Conservation (phyloP, 1,140 invertebrate genomes). For the Onthophagus taurus region DNA sequence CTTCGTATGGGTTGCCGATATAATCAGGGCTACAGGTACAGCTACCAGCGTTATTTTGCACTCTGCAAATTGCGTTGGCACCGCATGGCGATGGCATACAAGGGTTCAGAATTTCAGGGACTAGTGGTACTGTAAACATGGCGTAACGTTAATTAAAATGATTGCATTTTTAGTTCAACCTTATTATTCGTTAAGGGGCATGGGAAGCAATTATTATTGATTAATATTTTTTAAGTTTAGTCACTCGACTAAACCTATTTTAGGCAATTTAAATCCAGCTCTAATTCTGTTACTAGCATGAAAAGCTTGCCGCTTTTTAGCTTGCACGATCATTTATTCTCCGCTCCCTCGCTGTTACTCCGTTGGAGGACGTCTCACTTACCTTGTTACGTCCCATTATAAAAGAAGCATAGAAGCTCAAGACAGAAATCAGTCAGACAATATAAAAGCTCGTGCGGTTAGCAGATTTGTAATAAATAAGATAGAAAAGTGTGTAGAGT, state of each 20-base stretch:
- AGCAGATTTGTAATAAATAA: neutral
- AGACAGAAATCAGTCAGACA: slow-evolving; percentile 2
- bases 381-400: slow-evolving; percentile 33
- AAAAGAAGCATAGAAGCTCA: neutral
- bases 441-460: slow-evolving; percentile 1
- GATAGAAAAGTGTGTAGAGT: neutral
- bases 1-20: slow-evolving; percentile 63
- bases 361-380: slow-evolving; percentile 33
- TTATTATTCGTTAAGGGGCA: no score
- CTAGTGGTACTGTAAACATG: slow-evolving; percentile 18
- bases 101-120: slow-evolving; percentile 49
- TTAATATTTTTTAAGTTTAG: no score
- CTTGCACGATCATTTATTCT: no score
- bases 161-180: neutral
- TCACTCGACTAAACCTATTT: no score
- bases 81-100: slow-evolving; percentile 74
- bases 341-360: no score
- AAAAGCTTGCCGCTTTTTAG: no score
- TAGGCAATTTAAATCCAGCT: no score
- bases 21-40: slow-evolving; percentile 70
- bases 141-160: neutral
- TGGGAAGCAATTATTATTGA: no score
- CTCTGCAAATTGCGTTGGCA: slow-evolving; percentile 66
- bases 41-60: slow-evolving; percentile 62
- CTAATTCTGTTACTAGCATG: no score